Percentiles rank a stretch among this genome's conserved stretches.
phyloP scores from a whole-genome alignment of 2,113 vertebrate species.

The Zosterops pallidus region DNA sequence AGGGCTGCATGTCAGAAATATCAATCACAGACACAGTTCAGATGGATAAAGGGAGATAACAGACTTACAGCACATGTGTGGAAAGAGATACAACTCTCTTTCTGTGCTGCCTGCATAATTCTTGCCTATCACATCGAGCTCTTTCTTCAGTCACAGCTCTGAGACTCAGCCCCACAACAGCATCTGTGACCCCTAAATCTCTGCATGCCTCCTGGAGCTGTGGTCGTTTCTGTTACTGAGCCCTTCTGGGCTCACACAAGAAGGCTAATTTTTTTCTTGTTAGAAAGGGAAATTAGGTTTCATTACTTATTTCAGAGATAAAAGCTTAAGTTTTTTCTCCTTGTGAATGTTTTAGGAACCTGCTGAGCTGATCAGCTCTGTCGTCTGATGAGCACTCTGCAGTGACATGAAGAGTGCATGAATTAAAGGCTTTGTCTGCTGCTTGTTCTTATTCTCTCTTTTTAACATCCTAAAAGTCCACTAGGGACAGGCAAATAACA shows the following conservation, averaged over 20 bases:
- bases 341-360: slow-evolving; percentile 25
- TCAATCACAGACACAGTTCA: background rate
- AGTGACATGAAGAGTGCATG: background rate
- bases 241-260: background rate
- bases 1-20: background rate
- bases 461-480: slow-evolving; percentile 24
- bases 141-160: background rate
- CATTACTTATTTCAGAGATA: slow-evolving; percentile 30
- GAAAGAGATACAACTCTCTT: background rate
- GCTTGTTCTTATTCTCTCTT: background rate
- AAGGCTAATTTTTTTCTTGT: background rate
- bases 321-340: slow-evolving; percentile 8
- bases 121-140: background rate
- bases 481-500: background rate
- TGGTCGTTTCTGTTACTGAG: background rate
- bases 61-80: background rate
- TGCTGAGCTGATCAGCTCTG: slow-evolving; percentile 40
- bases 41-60: background rate
- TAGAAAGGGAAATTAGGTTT: background rate
- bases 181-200: background rate
- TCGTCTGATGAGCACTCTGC: background rate
- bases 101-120: background rate
- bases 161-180: background rate
- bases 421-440: slow-evolving; percentile 56
- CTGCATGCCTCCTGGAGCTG: background rate